These are phyloP conservation scores for Mormyrus iriodes DNA, from an alignment of 2,113 vertebrate genomes.

Conservation along the genomic window DNA sequence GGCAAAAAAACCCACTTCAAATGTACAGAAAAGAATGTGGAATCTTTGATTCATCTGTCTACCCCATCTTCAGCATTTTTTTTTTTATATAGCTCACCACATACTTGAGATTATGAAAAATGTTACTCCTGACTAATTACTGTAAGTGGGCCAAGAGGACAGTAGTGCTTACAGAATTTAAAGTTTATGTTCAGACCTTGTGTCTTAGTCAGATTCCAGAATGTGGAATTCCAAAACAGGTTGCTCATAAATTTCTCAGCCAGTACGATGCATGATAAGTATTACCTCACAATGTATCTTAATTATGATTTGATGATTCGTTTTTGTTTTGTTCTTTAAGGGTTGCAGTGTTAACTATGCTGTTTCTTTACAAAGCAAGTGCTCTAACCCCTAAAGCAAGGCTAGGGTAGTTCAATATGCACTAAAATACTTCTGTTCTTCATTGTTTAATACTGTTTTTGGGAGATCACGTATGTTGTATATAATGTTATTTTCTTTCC, in stretches of 20 bases:
- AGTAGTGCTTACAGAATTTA: conserved; percentile 7
- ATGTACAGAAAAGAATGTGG: conserved; percentile 54
- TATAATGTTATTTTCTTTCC: not conserved
- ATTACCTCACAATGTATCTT: not conserved
- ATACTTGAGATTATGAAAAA: conserved; percentile 38
- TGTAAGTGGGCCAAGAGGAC: conserved; percentile 18
- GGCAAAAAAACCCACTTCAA: conserved; percentile 60
- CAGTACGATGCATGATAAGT: not conserved
- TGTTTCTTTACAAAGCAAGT: not conserved
- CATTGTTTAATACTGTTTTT: not conserved
- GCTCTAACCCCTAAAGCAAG: not conserved
- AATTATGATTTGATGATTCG: not conserved
- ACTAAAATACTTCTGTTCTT: not conserved
- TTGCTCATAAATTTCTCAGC: not conserved
- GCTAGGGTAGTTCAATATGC: not conserved
- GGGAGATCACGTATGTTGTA: not conserved
- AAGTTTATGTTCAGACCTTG: not conserved
- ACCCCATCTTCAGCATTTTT: not conserved
- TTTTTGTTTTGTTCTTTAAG: not conserved
- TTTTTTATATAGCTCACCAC: conserved; percentile 6
- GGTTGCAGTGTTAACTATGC: not conserved
- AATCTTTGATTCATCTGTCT: conserved; percentile 34
- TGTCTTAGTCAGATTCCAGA: not conserved
- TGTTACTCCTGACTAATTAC: conserved; percentile 34
- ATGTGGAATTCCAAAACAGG: not conserved